Conservation (phyloP, 2,113 vertebrate genomes). For the Rhabdornis inornatus region DNA sequence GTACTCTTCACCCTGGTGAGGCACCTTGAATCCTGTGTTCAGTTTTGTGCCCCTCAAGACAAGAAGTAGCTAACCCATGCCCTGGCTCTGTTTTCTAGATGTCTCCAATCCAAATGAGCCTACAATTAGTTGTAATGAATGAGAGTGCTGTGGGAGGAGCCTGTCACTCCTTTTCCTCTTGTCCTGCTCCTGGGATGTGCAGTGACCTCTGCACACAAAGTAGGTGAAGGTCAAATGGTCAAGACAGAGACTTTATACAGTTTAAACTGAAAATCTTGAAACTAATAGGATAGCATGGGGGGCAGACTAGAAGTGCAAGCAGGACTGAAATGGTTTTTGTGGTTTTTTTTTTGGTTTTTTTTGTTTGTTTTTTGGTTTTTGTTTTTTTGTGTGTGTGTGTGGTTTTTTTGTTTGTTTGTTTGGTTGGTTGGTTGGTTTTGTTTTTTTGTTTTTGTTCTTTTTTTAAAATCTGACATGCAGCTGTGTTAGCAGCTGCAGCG, state of each 20-base stretch:
- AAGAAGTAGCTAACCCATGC: neutral
- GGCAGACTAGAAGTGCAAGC: neutral
- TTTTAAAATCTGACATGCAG: neutral
- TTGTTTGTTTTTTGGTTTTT: neutral
- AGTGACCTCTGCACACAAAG: neutral
- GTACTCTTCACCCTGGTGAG: rapidly evolving
- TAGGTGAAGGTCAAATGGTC: neutral
- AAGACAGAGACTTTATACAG: neutral
- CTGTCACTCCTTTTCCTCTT: neutral
- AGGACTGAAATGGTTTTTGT: neutral
- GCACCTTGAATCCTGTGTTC: neutral
- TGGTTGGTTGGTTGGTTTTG: no score
- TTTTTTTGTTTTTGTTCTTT: no score
- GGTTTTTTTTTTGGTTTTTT: no score
- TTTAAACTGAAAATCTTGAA: neutral
- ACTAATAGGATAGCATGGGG: neutral
- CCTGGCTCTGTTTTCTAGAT: neutral
- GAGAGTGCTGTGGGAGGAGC: neutral
- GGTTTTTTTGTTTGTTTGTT: no score
- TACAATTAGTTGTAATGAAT: neutral
- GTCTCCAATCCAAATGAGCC: no score
- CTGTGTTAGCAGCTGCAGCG: neutral
- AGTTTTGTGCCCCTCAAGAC: neutral
- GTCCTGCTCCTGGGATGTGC: neutral
- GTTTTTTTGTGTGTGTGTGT: neutral